Evolutionary conservation across 2,113 vertebrate species (phyloP).

Genomic region (Paramormyrops kingsleyae): DNA sequence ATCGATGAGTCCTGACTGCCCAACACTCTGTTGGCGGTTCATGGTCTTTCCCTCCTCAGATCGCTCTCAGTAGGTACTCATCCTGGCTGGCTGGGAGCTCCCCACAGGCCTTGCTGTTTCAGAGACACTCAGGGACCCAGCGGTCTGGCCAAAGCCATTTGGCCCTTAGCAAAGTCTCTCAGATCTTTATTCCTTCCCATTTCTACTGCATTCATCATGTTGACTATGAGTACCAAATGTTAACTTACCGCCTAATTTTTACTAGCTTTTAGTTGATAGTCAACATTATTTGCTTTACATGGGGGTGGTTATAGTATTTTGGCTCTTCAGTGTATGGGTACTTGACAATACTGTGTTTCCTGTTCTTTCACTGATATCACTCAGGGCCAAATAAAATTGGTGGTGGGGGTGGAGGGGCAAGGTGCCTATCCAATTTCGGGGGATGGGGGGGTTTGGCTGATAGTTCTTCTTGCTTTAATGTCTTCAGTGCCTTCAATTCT

Average conservation of each 20-base stretch:
- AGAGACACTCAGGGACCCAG: not conserved
- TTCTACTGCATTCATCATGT: not conserved
- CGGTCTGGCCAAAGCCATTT: not conserved
- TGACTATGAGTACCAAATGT: not conserved
- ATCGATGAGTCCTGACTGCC: not conserved
- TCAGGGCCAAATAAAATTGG: not conserved
- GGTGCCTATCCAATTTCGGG: not conserved
- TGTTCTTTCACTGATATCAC: not conserved
- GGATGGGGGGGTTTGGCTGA: not conserved
- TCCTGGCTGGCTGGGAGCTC: not conserved
- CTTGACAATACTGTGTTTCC: not conserved
- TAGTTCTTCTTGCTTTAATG: not conserved
- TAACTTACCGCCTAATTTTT: not conserved
- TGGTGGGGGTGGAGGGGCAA: not conserved
- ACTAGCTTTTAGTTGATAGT: not conserved
- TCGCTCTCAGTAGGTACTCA: not conserved
- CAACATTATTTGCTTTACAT: not conserved
- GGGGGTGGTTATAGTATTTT: not conserved
- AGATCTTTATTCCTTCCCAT: not conserved
- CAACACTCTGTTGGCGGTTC: not conserved
- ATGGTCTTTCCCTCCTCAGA: not conserved
- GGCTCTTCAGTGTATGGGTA: not conserved
- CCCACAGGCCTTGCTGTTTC: not conserved
- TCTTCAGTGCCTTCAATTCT: not conserved
- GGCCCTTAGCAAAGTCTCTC: not conserved